Percentiles rank a stretch among this genome's conserved stretches.
Conservation (phyloP, 2,888 invertebrate species). For the Amiota minor region DNA sequence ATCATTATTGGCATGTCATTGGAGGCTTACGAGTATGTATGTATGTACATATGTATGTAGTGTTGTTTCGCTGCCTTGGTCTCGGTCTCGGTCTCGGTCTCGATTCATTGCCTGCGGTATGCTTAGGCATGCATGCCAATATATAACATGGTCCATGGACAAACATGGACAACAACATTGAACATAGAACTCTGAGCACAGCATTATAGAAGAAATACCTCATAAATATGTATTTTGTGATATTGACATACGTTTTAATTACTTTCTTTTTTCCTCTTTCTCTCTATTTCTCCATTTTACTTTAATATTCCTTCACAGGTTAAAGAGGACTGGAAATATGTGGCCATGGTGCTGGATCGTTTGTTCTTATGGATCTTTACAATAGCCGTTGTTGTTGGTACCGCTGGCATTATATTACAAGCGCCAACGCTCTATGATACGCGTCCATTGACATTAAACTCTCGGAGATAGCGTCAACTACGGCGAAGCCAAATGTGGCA, state of each 20-base stretch:
- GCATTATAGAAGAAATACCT: background rate
- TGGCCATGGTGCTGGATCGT: conserved; percentile 97
- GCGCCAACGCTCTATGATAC: conserved; percentile 96
- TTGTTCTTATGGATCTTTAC: conserved; percentile 98
- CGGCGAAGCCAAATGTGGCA: conserved; percentile 83
- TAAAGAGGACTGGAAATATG: conserved; percentile 99
- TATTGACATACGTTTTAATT: background rate
- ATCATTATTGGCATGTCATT: conserved; percentile 65
- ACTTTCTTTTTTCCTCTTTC: conserved; percentile 14
- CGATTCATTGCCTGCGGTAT: background rate
- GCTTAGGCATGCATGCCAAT: too few relatives aligned
- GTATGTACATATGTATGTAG: too few relatives aligned
- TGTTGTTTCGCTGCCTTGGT: background rate
- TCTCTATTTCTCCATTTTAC: too few relatives aligned
- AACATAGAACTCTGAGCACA: too few relatives aligned
- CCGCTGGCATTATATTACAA: conserved; percentile 93
- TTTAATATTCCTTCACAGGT: conserved; percentile 76
- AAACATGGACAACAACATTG: too few relatives aligned
- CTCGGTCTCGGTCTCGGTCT: background rate
- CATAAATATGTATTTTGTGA: background rate
- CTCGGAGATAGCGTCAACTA: conserved; percentile 91
- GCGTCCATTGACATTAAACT: conserved; percentile 89
- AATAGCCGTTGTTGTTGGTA: conserved; percentile 93
- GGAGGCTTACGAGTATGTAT: conserved; percentile 41
- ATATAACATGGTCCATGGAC: too few relatives aligned